Evolutionary conservation across 2,888 invertebrate species (phyloP), one percentile per base, ranked within the genome.

Genomic region (Dolomedes plantarius): DNA sequence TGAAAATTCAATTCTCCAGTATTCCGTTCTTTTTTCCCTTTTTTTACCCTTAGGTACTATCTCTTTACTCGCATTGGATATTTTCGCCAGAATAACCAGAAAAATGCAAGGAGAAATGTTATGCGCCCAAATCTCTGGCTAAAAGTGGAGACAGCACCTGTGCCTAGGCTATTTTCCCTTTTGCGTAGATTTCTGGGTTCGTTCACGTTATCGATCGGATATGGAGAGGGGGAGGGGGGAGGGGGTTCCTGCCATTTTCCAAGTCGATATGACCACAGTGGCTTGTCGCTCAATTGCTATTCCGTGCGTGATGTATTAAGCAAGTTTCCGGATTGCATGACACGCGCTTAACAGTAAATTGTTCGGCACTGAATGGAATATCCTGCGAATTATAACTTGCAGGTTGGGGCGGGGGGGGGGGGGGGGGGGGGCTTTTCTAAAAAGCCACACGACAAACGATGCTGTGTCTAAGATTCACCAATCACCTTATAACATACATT

Each of bases 31-130:
- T 46, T 46, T n/a, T 46, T 23, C 19, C 5, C 56, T 11, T 56
- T 7, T 23, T 56, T 56, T 23, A 11, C 13, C n/a, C n/a, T n/a
- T n/a, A n/a, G n/a, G n/a, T 46, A 23, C 23, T n/a, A 11, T 46
- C 9, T 46, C 16, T 23, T 23, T 23, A 16, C 56, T 23, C 3
- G 23, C 11, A 23, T 56, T 56, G 56, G 56, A 56, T 56, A 56
- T 56, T 56, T n/a, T 56, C 23, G 5, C 23, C n/a, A 23, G 23
- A 56, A 56, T 56, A 56, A 56, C 19, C 1, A 23, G 23, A 56
- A 56, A 56, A 56, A 56, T 56, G 56, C 56, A 56, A 56, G n/a
- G n/a, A n/a, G 56, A 56, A 23, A 56, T 46, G 23, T 56, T 19
- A 19, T 56, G 56, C 23, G 6, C 11, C 13, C 23, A n/a, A 23